Percentiles rank a stretch among this genome's conserved stretches.
phyloP scores from a whole-genome alignment of 2,113 vertebrate genomes.

The Lophochroa leadbeateri region DNA sequence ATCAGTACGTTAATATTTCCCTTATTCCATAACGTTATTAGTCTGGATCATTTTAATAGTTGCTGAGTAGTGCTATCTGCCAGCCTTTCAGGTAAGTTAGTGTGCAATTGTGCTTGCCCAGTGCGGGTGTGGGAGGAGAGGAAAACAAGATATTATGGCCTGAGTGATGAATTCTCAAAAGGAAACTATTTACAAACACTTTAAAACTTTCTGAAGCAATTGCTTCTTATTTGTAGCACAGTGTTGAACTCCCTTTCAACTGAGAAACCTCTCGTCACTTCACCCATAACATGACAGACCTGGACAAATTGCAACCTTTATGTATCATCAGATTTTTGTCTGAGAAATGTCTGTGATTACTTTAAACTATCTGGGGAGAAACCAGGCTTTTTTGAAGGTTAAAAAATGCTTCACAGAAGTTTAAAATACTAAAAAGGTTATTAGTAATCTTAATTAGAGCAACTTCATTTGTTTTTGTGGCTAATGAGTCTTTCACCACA shows the following conservation, averaged over 20 bases:
- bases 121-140: not conserved
- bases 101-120: not conserved
- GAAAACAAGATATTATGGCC: not conserved
- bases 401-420: not conserved
- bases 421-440: not conserved
- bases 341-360: not conserved
- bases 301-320: not conserved
- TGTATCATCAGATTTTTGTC: not conserved
- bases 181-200: not conserved
- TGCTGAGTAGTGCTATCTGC: not conserved
- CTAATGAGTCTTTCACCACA: not conserved
- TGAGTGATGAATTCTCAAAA: slow-evolving; percentile 6
- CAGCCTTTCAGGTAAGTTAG: not conserved
- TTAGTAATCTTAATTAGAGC: not conserved
- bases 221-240: not conserved
- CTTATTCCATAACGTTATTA: not conserved
- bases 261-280: not conserved
- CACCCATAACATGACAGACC: not conserved
- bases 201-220: not conserved
- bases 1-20: not conserved
- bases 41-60: not conserved
- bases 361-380: not conserved
- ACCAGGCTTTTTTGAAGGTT: not conserved
- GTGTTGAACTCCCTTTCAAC: not conserved
- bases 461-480: not conserved